Base-by-base conservation (phyloP, 2,797 vertebrate species). In the Dendrocincla tyrannina region DNA sequence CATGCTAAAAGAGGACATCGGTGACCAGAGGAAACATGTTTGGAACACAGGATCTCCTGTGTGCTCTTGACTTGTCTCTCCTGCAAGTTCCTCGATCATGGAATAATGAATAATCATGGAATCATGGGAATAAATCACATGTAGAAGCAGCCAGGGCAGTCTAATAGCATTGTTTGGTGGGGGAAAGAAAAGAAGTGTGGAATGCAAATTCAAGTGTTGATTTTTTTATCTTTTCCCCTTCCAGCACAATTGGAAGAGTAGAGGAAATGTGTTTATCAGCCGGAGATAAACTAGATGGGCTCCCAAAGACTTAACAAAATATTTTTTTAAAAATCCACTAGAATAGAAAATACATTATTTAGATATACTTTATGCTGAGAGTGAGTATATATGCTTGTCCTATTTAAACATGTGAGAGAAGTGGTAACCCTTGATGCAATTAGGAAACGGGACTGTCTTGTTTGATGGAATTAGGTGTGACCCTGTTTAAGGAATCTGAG, bases 281-380 rank as follows among this genome's bases (percentile, higher is more conserved):
- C 52, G 6, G 96, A 97, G 97, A 97, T 97, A 97, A 98, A 97
- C 95, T 97, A 96, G 97, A 96, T 97, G 97, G 97, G 97, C 97
- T 98, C 98, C 97, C 98, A 98, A 98, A 98, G 98, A 98, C 97
- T 98, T 97, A 98, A 97, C 95, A 96, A 98, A 97, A 97, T 98
- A 97, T 98, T 98, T 98, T 98, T 98, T 98, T 97, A 97, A 98
- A 97, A 97, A 98, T 97, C 95, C 97, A 92, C 95, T 98, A 98
- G 98, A 97, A 97, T 98, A 98, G 98, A 97, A 97, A 97, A 97
- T 98, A 97, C 97, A 97, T 98, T 98, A 98, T 98, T 98, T 98
- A 98, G 97, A 97, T 98, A 98, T 97, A 97, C 97, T 98, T 98
- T 98, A 98, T 98, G 95, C 97, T 97, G 97, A 98, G 96, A 98